phyloP scores from a whole-genome alignment of 2,888 invertebrate species.

The Dryobota labecula region DNA sequence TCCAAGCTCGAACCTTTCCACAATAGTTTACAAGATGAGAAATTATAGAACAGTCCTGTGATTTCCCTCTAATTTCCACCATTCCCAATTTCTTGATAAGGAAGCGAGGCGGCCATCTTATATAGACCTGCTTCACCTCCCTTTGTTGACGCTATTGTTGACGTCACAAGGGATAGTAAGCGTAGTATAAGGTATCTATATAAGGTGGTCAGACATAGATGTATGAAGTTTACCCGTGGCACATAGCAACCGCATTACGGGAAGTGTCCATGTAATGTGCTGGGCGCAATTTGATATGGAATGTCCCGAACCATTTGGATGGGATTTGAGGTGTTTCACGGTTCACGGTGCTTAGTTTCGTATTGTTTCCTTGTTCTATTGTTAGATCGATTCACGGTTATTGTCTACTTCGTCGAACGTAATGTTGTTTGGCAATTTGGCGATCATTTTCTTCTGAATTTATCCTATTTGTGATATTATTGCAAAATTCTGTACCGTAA shows the following conservation, averaged over 20 bases:
- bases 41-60: conserved; percentile 60
- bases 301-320: conserved; percentile 48
- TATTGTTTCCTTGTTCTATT: conserved; percentile 55
- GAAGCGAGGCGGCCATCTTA: conserved; percentile 61
- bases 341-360: conserved; percentile 53
- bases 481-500: neutral
- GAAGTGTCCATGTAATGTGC: conserved; percentile 59
- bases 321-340: conserved; percentile 53
- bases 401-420: conserved; percentile 8
- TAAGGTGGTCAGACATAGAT: conserved; percentile 52
- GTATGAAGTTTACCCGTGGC: conserved; percentile 67
- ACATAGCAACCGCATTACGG: conserved; percentile 74
- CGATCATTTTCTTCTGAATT: conserved; percentile 5
- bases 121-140: conserved; percentile 27
- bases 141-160: conserved; percentile 3
- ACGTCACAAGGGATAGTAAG: conserved; percentile 5
- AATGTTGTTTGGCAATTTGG: conserved; percentile 16
- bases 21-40: conserved; percentile 27
- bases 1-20: neutral
- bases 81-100: conserved; percentile 71
- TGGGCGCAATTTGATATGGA: conserved; percentile 65
- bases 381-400: conserved; percentile 37
- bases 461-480: neutral
- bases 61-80: conserved; percentile 74
- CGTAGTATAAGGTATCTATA: conserved; percentile 28